Evolutionary conservation across 2,888 invertebrate genomes (phyloP).

Genomic region (Trissoscelio sp.): DNA sequence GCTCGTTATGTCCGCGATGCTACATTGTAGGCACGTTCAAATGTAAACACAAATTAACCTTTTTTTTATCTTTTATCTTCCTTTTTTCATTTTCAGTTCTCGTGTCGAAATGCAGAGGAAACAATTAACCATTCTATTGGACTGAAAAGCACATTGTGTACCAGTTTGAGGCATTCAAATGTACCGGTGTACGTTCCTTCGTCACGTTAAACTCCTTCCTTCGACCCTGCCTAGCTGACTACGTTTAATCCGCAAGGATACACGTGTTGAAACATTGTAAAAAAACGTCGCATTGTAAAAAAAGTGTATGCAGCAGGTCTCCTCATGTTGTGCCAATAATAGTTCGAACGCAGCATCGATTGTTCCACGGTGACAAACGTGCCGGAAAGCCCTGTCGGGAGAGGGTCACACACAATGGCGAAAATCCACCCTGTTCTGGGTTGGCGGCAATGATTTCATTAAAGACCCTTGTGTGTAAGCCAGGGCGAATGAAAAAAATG

Average conservation of each 20-base stretch:
- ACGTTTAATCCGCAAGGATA: conserved; percentile 74
- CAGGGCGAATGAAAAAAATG: conserved; percentile 62
- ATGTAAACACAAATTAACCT: conserved; percentile 56
- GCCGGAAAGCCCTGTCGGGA: conserved; percentile 64
- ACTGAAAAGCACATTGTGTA: conserved; percentile 63
- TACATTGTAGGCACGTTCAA: conserved; percentile 17
- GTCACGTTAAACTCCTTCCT: conserved; percentile 60
- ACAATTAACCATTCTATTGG: conserved; percentile 67
- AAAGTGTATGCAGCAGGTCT: conserved; percentile 52
- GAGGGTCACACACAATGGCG: conserved; percentile 69
- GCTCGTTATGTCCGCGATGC: conserved; percentile 23
- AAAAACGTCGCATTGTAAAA: conserved; percentile 56
- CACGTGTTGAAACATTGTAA: conserved; percentile 60
- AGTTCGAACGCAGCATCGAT: conserved; percentile 69
- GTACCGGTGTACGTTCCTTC: conserved; percentile 61
- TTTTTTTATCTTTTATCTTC: conserved; percentile 7
- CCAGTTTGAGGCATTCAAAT: conserved; percentile 63
- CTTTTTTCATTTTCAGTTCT: conserved; percentile 12
- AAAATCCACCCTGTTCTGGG: conserved; percentile 75
- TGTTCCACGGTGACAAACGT: conserved; percentile 62
- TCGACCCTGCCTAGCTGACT: conserved; percentile 51
- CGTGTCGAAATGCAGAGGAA: conserved; percentile 57
- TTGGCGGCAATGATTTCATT: conserved; percentile 80
- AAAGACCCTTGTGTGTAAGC: conserved; percentile 71
- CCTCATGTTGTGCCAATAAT: conserved; percentile 77